Base-by-base conservation (phyloP, 2,888 invertebrate species). In the Mesorhabditis sp. region DNA sequence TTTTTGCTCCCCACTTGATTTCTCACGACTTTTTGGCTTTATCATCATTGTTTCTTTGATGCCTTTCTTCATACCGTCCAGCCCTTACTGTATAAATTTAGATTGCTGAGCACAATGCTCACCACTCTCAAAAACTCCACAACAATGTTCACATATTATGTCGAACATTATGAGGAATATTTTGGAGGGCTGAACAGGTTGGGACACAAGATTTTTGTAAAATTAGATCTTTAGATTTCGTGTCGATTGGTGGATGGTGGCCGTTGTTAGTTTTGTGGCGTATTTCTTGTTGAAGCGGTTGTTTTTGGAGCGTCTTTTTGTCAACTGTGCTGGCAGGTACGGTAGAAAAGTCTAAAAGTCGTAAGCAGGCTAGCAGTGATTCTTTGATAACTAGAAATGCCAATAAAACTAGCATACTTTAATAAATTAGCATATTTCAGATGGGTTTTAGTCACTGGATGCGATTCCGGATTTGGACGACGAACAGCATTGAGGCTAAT, bases 391-490 rank as follows among this genome's bases (percentile, higher is more conserved):
- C 28, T 28, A 28, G 28, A 28, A 28, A 28, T 28, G 28, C 28
- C 28, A 28, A 28, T 28, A 28, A 28, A 28, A 28, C 28, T 28
- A 28, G 28, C 2, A 28, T 28, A 28, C 28, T 28, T 28, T 28
- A 28, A 28, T 28, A 28, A 28, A 28, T 28, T 28, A 1, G 28
- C n/a, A 13, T 50, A 50, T 50, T 50, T 50, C 5, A 72, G 72
- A 67, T 77, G 73, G 68, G 76, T 78, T 45, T 68, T 80, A 45
- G 71, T 80, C 68, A 76, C 78, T 42, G 80, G 80, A 28, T 80
- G 80, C 45, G 80, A 80, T 64, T 73, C 72, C 43, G 83, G 83
- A 13, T 88, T 88, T 76, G 87, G 83, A 42, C 72, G 84, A 62
- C 76, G 76, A 61, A 74, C 86, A 44, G 86, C 86, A 4, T 69